These are phyloP conservation scores for Mesocentrotus franciscanus DNA, from an alignment of 53 echinoderm and acorn worm genomes.

Conservation along the genomic window DNA sequence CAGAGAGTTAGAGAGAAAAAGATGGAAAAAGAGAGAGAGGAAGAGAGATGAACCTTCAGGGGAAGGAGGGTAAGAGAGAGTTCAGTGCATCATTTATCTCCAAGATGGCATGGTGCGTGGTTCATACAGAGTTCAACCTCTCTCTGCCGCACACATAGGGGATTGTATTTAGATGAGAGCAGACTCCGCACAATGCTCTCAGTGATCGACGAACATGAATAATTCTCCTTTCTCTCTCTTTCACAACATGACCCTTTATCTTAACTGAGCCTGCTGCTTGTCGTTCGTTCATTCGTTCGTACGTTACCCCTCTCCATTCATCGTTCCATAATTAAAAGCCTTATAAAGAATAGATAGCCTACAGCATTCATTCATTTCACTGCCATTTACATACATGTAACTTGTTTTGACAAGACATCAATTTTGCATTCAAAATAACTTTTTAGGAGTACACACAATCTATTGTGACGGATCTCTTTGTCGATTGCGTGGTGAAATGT, in stretches of 20 bases:
- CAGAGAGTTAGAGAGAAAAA: background rate
- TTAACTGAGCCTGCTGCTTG: background rate
- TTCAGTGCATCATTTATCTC: conserved; percentile 23
- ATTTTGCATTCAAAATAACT: background rate
- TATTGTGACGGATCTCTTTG: background rate
- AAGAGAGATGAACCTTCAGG: background rate
- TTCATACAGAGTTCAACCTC: conserved; percentile 11
- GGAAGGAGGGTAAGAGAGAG: background rate
- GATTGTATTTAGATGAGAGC: conserved; percentile 34
- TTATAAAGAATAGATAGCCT: background rate
- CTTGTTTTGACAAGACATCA: background rate
- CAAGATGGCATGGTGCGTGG: background rate
- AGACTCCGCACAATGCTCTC: background rate
- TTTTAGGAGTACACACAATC: background rate
- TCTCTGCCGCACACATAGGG: conserved; percentile 15
- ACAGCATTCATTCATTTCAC: background rate
- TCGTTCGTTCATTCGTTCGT: background rate
- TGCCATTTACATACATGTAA: background rate
- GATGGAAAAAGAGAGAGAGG: background rate
- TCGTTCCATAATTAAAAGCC: background rate
- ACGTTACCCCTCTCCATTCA: background rate
- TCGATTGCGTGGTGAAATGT: background rate
- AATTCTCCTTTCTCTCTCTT: conserved; percentile 47
- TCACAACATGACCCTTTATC: background rate
- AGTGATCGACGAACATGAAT: conserved; percentile 51